Conservation (phyloP, 1,140 invertebrate species). For the Matsumurasca onukii region DNA sequence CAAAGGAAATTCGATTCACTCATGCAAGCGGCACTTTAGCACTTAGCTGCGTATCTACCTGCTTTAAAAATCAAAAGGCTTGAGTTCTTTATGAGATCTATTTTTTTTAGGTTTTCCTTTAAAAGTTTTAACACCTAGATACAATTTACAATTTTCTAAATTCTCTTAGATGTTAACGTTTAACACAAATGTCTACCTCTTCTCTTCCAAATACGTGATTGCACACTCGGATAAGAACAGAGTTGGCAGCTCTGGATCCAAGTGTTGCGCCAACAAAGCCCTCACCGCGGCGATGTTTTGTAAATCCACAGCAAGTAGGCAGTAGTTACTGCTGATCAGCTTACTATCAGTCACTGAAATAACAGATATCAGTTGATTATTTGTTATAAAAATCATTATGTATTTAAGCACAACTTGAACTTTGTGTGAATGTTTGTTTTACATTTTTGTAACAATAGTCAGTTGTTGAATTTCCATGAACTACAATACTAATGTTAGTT, state of each 20-base stretch:
- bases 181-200: slow-evolving; percentile 29
- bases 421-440: not conserved
- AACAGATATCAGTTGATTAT: not conserved
- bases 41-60: not conserved
- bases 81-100: not conserved
- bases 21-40: not conserved
- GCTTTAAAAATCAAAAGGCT: not conserved
- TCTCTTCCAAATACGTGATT: slow-evolving; percentile 85
- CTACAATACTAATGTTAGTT: not conserved
- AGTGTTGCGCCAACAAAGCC: slow-evolving; percentile 72
- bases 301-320: slow-evolving; percentile 86
- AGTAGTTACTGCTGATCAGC: slow-evolving; percentile 87
- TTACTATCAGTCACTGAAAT: slow-evolving; percentile 58
- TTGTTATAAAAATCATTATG: not conserved
- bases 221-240: slow-evolving; percentile 95
- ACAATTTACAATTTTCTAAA: not conserved
- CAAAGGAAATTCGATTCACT: too few species aligned
- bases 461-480: not conserved
- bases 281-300: slow-evolving; percentile 74
- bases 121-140: not conserved
- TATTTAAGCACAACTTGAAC: not conserved
- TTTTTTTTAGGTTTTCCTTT: not conserved
- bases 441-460: not conserved
- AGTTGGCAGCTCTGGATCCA: slow-evolving; percentile 77
- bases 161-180: not conserved